phyloP scores from a whole-genome alignment of 2,113 vertebrate genomes.

The Polypterus bichir region DNA sequence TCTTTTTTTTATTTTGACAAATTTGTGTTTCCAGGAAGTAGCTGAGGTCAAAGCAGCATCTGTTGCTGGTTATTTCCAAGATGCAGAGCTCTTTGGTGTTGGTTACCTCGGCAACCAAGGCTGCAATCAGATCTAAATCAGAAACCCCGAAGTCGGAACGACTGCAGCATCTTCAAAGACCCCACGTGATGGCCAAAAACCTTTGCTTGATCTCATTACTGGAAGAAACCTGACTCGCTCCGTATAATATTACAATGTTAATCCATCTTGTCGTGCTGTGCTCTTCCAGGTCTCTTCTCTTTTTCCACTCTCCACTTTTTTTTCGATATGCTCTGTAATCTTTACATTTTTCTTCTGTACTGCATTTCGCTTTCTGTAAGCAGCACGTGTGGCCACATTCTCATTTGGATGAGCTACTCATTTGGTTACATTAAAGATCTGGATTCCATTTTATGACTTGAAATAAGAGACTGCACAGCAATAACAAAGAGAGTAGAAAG shows the following conservation, averaged over 20 bases:
- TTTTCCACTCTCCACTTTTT: too few relatives aligned
- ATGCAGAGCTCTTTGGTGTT: constrained; percentile 56
- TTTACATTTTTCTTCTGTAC: too few relatives aligned
- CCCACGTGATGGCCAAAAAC: constrained; percentile 34
- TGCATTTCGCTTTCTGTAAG: too few relatives aligned
- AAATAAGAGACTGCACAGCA: too few relatives aligned
- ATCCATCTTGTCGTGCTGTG: too few relatives aligned
- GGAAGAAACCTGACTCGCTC: not conserved
- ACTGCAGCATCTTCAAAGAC: constrained; percentile 50
- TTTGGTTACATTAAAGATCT: too few relatives aligned
- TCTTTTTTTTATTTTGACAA: constrained; percentile 77
- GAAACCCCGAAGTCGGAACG: constrained; percentile 23
- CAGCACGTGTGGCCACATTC: too few relatives aligned
- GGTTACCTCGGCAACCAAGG: constrained; percentile 56
- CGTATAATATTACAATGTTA: constrained; percentile 2
- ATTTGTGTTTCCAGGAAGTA: constrained; percentile 83
- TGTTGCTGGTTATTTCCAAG: constrained; percentile 77
- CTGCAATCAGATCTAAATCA: constrained; percentile 41
- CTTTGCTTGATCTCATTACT: constrained; percentile 1
- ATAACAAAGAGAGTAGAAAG: too few relatives aligned
- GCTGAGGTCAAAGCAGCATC: constrained; percentile 79
- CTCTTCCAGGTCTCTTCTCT: too few relatives aligned
- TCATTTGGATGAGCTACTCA: too few relatives aligned
- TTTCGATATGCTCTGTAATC: too few relatives aligned
- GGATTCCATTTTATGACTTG: too few relatives aligned